These are phyloP conservation scores for Bungarus multicinctus DNA, from an alignment of 2,113 vertebrate genomes.

Conservation along the genomic window DNA sequence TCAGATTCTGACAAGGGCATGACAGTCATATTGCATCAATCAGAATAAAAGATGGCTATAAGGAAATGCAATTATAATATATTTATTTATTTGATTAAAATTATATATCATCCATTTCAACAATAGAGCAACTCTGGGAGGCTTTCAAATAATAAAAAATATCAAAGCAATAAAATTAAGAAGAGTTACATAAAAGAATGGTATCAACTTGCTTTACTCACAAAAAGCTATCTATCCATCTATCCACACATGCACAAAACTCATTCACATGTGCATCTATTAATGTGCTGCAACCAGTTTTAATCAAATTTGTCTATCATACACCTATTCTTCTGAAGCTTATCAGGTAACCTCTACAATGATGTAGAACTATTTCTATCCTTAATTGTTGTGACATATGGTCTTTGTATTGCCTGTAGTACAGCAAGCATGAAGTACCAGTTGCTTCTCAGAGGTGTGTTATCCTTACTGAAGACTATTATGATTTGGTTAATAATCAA, in stretches of 20 bases:
- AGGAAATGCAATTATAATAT: not conserved
- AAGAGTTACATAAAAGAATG: not conserved
- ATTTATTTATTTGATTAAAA: not conserved
- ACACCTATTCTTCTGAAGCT: not conserved
- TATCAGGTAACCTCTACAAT: not conserved
- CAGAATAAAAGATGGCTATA: not conserved
- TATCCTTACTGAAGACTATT: not conserved
- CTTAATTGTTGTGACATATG: not conserved
- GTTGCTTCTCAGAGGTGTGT: not conserved
- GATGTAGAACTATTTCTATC: not conserved
- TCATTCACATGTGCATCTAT: not conserved
- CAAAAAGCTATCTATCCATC: not conserved
- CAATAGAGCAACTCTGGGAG: not conserved
- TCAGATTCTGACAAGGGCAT: too few species aligned
- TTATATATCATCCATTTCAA: not conserved
- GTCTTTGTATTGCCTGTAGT: not conserved
- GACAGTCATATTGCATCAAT: not conserved
- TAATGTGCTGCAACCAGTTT: not conserved
- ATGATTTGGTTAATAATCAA: not conserved
- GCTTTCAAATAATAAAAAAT: not conserved
- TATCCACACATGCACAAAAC: not conserved
- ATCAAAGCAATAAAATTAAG: not conserved
- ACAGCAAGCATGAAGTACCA: not conserved
- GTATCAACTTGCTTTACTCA: not conserved
- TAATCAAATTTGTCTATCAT: not conserved